Evolutionary conservation across 2,888 invertebrate species (phyloP).

Genomic region (Drosophila mimetica): DNA sequence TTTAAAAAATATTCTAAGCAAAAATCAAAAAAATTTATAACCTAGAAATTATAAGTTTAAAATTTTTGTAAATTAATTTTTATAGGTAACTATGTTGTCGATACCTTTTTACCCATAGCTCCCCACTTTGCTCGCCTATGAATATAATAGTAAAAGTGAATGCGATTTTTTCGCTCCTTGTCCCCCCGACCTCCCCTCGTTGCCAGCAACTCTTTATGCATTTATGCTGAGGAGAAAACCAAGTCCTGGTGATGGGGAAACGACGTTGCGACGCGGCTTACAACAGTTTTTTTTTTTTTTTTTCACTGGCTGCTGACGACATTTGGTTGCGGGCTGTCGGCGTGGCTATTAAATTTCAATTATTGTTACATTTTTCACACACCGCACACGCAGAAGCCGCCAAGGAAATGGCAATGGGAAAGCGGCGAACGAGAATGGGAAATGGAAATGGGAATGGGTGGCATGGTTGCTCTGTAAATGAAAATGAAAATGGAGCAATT

Average conservation of each 20-base stretch:
- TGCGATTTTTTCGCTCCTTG: conserved; percentile 50
- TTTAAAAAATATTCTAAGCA: no score
- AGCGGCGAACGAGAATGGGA: conserved; percentile 57
- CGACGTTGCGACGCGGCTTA: conserved; percentile 47
- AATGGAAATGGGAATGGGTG: conserved; percentile 36
- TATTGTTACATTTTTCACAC: conserved; percentile 79
- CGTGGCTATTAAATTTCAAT: conserved; percentile 78
- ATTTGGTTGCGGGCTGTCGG: conserved; percentile 62
- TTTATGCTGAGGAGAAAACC: conserved; percentile 48
- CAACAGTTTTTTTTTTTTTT: conserved; percentile 48
- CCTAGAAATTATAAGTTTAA: no score
- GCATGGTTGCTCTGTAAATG: conserved; percentile 25
- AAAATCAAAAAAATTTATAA: no score
- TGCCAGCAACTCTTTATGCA: conserved; percentile 32
- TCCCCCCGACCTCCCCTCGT: not conserved
- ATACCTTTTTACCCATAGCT: not conserved
- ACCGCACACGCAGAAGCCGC: conserved; percentile 55
- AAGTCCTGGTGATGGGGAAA: conserved; percentile 33
- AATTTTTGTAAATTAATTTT: conserved; percentile 6
- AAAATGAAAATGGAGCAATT: conserved; percentile 62
- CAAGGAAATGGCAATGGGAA: conserved; percentile 48
- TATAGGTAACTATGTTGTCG: not conserved
- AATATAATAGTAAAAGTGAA: conserved; percentile 77
- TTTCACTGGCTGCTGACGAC: conserved; percentile 49
- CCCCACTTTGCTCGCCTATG: conserved; percentile 58